These are phyloP conservation scores for Diplolepis rosae DNA, from an alignment of 2,888 invertebrate species.

Conservation along the genomic window DNA sequence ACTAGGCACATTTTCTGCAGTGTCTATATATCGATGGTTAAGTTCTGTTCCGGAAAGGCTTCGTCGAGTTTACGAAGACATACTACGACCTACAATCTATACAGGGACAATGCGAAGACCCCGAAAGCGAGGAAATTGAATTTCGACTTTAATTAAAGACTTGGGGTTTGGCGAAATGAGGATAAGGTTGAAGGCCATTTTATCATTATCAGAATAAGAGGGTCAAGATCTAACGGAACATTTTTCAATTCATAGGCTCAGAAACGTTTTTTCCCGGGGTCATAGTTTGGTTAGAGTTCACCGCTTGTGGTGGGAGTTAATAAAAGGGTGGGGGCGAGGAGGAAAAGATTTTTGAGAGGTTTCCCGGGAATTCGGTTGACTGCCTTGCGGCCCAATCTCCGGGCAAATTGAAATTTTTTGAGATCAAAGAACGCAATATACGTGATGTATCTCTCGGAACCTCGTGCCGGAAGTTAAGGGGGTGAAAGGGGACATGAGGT, in stretches of 20 bases:
- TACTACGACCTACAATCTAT: slow-evolving; percentile 25
- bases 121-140: slow-evolving; percentile 45
- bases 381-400: slow-evolving; percentile 66
- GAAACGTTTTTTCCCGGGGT: not conserved
- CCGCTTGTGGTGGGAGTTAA: not conserved
- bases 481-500: not conserved
- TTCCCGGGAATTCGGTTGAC: slow-evolving; percentile 56
- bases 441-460: slow-evolving; percentile 42
- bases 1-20: too few relatives aligned
- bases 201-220: not conserved
- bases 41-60: slow-evolving; percentile 13
- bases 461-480: slow-evolving; percentile 27
- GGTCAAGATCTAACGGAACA: slow-evolving; percentile 7
- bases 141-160: slow-evolving; percentile 49
- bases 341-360: slow-evolving; percentile 41
- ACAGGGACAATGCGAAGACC: slow-evolving; percentile 32
- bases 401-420: slow-evolving; percentile 69
- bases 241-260: slow-evolving; percentile 31
- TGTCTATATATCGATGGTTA: not conserved
- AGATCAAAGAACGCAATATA: slow-evolving; percentile 68
- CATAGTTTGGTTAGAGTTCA: not conserved
- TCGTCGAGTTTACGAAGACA: slow-evolving; percentile 35
- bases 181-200: not conserved
- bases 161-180: not conserved
- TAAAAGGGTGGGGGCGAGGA: too few relatives aligned